Evolutionary conservation across 2,113 vertebrate genomes (phyloP).

Genomic region (Syngnathus floridae): DNA sequence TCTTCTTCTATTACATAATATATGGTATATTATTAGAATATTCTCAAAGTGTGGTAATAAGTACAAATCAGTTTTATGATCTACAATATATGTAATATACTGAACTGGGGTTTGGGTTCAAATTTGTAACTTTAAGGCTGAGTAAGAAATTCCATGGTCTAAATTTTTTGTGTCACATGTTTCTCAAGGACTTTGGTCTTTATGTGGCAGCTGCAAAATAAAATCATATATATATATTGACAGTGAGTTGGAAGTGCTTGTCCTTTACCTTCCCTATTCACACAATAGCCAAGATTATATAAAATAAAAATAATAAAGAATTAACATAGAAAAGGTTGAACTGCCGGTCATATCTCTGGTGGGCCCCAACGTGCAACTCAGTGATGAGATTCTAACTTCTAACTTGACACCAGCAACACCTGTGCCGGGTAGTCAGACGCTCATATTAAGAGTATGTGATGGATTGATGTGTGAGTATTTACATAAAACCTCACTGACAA

Average conservation of each 20-base stretch:
- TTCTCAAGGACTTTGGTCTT: no score
- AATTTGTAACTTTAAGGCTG: no score
- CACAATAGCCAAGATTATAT: no score
- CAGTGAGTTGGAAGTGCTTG: not conserved
- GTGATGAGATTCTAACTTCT: conserved; percentile 29
- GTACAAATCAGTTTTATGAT: no score
- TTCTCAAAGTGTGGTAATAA: no score
- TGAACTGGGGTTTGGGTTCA: no score
- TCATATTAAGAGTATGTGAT: conserved; percentile 41
- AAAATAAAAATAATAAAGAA: no score
- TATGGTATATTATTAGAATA: no score
- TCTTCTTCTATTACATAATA: no score
- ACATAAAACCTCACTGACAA: conserved; percentile 27
- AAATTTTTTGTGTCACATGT: not conserved
- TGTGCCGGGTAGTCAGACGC: conserved; percentile 54
- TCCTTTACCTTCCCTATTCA: not conserved
- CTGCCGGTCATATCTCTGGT: not conserved
- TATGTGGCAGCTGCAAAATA: no score
- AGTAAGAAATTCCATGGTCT: not conserved
- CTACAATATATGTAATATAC: no score
- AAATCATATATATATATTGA: no score
- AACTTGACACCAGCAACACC: conserved; percentile 60
- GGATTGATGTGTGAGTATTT: conserved; percentile 46
- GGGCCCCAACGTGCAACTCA: conserved; percentile 12
- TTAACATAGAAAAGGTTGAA: not conserved